Conservation (phyloP, 1,140 invertebrate genomes). For the Atta colombica region DNA sequence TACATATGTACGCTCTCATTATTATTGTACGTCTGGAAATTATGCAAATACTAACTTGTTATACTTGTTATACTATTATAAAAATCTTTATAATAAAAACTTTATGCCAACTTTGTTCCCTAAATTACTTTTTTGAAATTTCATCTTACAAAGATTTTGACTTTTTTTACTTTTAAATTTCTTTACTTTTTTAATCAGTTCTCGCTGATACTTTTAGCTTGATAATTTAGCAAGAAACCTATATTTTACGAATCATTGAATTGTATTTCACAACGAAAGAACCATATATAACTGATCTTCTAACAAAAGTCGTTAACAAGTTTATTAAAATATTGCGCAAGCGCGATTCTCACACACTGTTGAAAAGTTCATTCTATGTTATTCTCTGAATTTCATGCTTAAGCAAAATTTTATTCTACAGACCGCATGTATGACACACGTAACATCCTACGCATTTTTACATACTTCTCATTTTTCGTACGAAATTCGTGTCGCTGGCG, state of each 20-base stretch:
- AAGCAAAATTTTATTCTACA: conserved; percentile 23
- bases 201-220: neutral
- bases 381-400: conserved; percentile 16
- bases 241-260: neutral
- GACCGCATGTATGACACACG: neutral
- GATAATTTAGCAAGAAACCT: neutral
- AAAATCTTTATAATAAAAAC: neutral
- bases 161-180: neutral
- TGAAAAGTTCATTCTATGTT: neutral
- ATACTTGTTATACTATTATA: neutral
- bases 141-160: neutral
- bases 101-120: neutral
- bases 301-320: neutral
- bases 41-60: conserved; percentile 2
- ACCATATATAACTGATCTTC: neutral
- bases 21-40: neutral
- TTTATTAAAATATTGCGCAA: conserved; percentile 7
- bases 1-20: neutral
- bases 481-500: conserved; percentile 38
- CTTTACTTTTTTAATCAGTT: neutral
- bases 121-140: neutral
- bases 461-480: conserved; percentile 36
- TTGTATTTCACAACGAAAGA: neutral
- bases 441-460: conserved; percentile 42
- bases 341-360: neutral